Evolutionary conservation across 1,140 invertebrate genomes (phyloP).

Genomic region (Ruditapes philippinarum): DNA sequence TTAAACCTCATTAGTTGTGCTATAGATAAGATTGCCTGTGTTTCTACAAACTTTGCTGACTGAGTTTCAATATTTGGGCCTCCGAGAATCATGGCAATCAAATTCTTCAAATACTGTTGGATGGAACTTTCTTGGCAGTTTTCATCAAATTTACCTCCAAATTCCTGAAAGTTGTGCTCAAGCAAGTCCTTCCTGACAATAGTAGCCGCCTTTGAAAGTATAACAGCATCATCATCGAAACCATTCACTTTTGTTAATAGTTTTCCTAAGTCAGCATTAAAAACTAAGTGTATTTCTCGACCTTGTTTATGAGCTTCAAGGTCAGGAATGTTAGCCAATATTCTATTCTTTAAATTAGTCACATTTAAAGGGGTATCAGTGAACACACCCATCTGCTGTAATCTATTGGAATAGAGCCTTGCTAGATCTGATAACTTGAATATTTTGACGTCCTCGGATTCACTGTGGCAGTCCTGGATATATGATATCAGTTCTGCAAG

Average conservation of each 20-base stretch:
- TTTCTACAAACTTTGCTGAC: background rate
- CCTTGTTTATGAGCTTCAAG: background rate
- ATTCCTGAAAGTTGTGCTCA: background rate
- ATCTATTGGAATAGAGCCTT: background rate
- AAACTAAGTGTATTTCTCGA: background rate
- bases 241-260: background rate
- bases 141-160: background rate
- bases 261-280: background rate
- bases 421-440: constrained; percentile 11
- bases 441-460: background rate
- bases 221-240: constrained; percentile 4
- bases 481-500: too few species aligned
- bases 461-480: background rate
- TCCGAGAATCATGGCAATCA: constrained; percentile 3
- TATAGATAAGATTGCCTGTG: background rate
- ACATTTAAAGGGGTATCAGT: background rate
- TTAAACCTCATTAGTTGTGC: background rate
- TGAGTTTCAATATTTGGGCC: background rate
- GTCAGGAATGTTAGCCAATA: background rate
- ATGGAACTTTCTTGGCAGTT: background rate
- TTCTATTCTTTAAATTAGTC: background rate
- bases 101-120: background rate
- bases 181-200: background rate
- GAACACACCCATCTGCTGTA: background rate
- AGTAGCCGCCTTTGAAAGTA: background rate